Conservation (phyloP, 2,113 vertebrate species). For the Cyanoliseus patagonus region DNA sequence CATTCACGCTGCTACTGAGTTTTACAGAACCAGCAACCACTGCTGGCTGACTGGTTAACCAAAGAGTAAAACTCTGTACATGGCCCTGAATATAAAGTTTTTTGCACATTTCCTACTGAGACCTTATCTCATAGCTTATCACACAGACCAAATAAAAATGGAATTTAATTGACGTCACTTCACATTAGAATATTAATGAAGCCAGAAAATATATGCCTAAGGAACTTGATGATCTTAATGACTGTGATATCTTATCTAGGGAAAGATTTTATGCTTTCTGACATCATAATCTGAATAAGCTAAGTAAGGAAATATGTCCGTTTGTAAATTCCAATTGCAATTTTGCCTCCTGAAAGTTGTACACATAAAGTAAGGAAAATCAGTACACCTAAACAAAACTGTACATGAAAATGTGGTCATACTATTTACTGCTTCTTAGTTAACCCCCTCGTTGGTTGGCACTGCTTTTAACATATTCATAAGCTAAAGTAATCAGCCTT, state of each 20-base stretch:
- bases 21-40: neutral
- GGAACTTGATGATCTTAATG: neutral
- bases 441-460: neutral
- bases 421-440: neutral
- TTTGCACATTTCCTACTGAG: neutral
- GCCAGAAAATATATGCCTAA: neutral
- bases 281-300: neutral
- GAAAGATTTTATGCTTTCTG: neutral
- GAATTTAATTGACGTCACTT: constrained; percentile 46
- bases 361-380: neutral
- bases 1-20: neutral
- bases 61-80: neutral
- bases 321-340: neutral
- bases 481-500: neutral
- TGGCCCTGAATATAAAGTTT: neutral
- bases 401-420: neutral
- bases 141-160: constrained; percentile 26
- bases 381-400: neutral
- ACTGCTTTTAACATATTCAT: neutral
- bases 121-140: constrained; percentile 20
- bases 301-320: neutral
- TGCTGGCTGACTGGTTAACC: neutral
- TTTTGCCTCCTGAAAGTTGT: neutral
- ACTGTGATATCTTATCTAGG: constrained; percentile 3
- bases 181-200: neutral